Evolutionary conservation across 2,888 invertebrate genomes (phyloP).

Genomic region (Aporophyla nigra): DNA sequence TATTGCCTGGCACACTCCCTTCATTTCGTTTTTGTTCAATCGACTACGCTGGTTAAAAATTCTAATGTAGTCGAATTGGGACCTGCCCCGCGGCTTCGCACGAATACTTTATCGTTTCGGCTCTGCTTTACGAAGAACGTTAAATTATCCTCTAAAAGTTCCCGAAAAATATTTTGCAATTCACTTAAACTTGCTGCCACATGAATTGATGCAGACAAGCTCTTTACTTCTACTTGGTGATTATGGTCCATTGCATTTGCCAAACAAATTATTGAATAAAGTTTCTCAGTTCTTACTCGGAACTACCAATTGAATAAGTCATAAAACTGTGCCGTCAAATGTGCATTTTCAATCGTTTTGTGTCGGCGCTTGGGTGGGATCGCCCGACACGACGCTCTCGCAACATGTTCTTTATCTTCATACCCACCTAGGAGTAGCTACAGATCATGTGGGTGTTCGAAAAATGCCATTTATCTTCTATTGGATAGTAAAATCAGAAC

Average conservation of each 20-base stretch:
- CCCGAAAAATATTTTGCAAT: slow-evolving; percentile 46
- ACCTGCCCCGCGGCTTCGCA: slow-evolving; percentile 53
- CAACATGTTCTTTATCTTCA: slow-evolving; percentile 66
- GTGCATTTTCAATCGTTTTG: slow-evolving; percentile 69
- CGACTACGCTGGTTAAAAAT: slow-evolving; percentile 62
- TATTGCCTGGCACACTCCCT: slow-evolving; percentile 61
- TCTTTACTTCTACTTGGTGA: slow-evolving; percentile 24
- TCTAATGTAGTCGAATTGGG: slow-evolving; percentile 57
- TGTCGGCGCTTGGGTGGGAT: slow-evolving; percentile 70
- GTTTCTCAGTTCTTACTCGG: slow-evolving; percentile 63
- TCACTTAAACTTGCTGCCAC: slow-evolving; percentile 19
- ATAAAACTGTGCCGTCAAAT: slow-evolving; percentile 73
- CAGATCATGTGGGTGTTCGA: slow-evolving; percentile 59
- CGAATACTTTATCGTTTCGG: slow-evolving; percentile 50
- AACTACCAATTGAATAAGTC: slow-evolving; percentile 70
- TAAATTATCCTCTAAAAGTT: slow-evolving; percentile 50
- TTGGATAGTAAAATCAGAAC: slow-evolving; percentile 51
- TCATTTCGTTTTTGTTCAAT: slow-evolving; percentile 54
- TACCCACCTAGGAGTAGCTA: slow-evolving; percentile 47
- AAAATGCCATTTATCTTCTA: slow-evolving; percentile 58
- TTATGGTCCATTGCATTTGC: slow-evolving; percentile 50
- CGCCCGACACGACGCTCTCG: slow-evolving; percentile 41
- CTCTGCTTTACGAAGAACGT: slow-evolving; percentile 48
- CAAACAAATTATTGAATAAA: slow-evolving; percentile 55
- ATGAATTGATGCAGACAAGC: slow-evolving; percentile 16